Percentiles rank a stretch among this genome's conserved stretches.
Evolutionary conservation across 2,113 vertebrate species (phyloP).

Genomic region (Panurus biarmicus): DNA sequence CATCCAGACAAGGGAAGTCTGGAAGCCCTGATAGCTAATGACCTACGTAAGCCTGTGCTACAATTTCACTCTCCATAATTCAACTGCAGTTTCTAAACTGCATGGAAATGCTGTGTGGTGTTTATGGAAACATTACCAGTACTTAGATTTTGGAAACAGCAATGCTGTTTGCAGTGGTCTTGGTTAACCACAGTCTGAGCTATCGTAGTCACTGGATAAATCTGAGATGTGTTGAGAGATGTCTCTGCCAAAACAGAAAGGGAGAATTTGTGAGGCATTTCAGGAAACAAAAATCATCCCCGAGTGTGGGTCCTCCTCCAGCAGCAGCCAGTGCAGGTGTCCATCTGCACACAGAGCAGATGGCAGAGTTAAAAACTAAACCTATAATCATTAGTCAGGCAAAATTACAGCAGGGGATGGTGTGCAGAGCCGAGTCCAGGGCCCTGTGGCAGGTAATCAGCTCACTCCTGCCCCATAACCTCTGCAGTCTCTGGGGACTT

Average conservation of each 20-base stretch:
- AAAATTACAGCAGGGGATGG: not conserved
- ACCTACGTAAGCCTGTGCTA: not conserved
- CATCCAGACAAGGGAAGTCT: conserved; percentile 50
- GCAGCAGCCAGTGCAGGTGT: not conserved
- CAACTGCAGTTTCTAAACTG: not conserved
- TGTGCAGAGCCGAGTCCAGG: not conserved
- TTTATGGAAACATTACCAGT: not conserved
- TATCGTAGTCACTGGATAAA: not conserved
- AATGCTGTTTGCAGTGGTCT: not conserved
- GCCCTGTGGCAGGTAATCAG: not conserved
- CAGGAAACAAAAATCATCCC: not conserved
- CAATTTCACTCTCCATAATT: conserved; percentile 11
- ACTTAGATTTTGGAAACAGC: not conserved
- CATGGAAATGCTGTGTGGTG: not conserved
- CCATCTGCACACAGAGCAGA: not conserved
- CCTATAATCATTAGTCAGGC: not conserved
- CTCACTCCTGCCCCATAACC: not conserved
- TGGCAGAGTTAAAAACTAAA: not conserved
- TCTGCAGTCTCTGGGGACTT: not conserved
- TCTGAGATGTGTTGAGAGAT: not conserved
- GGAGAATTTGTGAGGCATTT: not conserved
- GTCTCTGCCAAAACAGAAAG: not conserved
- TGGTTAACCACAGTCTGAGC: not conserved
- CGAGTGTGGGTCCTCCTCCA: not conserved
- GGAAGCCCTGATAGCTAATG: conserved; percentile 46